Evolutionary conservation across 1,140 invertebrate species (phyloP).

Genomic region (Episyrphus balteatus): DNA sequence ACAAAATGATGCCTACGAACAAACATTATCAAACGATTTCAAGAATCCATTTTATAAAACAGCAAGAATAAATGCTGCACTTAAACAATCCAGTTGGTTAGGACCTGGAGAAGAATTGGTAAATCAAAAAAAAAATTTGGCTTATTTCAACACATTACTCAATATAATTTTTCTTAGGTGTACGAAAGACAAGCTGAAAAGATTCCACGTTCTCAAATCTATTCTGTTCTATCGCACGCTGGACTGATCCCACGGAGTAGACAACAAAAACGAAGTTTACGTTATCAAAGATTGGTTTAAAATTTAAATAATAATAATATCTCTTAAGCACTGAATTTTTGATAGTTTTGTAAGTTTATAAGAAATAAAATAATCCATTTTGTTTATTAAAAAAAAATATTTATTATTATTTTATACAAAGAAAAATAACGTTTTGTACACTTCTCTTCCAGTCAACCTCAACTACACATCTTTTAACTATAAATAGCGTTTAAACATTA

Average conservation of each 20-base stretch:
- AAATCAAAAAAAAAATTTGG: slow-evolving; percentile 10
- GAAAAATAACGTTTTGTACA: too few relatives aligned
- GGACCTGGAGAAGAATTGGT: slow-evolving; percentile 46
- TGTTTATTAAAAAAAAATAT: too few relatives aligned
- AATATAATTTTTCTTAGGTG: too few relatives aligned
- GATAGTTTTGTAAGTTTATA: neutral
- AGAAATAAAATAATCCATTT: too few relatives aligned
- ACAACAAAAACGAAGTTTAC: neutral
- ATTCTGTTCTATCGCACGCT: slow-evolving; percentile 48
- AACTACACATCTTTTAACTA: too few relatives aligned
- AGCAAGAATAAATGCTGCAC: slow-evolving; percentile 33
- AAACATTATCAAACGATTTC: slow-evolving; percentile 31
- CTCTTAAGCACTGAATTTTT: neutral
- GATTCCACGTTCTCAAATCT: slow-evolving; percentile 45
- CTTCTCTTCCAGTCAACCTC: too few relatives aligned
- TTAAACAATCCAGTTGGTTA: slow-evolving; percentile 44
- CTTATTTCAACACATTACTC: too few relatives aligned
- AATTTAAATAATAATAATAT: too few relatives aligned
- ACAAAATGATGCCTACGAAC: slow-evolving; percentile 34
- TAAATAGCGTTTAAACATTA: too few relatives aligned
- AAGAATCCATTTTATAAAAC: slow-evolving; percentile 39
- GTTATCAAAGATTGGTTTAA: too few relatives aligned
- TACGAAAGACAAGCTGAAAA: slow-evolving; percentile 43
- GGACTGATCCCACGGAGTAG: slow-evolving; percentile 41
- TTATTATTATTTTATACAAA: too few relatives aligned